Evolutionary conservation across 2,888 invertebrate species (phyloP).

Genomic region (Cancer borealis): DNA sequence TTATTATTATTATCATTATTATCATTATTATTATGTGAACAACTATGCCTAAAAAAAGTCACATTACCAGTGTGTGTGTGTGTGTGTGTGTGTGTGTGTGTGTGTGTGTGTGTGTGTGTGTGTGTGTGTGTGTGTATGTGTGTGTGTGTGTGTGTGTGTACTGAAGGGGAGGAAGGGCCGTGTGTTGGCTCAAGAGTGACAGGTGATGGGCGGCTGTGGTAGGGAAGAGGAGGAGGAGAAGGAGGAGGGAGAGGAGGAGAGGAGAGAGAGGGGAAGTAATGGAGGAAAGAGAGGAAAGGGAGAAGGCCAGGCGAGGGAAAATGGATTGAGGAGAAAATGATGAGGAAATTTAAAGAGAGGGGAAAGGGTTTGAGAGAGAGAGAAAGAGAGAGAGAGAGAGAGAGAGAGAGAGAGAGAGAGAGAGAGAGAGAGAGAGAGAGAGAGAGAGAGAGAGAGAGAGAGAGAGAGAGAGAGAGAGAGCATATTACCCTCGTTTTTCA

Average conservation of each 20-base stretch:
- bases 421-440: background rate
- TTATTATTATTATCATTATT: background rate
- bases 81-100: conserved; percentile 30
- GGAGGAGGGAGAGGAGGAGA: background rate
- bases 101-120: conserved; percentile 33
- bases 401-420: background rate
- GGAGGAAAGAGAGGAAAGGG: background rate
- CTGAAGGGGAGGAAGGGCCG: background rate
- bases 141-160: conserved; percentile 35
- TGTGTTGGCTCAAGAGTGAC: conserved; percentile 9
- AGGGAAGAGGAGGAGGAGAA: background rate
- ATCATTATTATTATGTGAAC: too few species aligned
- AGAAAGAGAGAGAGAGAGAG: conserved; percentile 22
- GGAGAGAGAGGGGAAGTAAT: background rate
- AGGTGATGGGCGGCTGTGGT: conserved; percentile 32
- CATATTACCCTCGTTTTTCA: background rate
- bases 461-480: background rate
- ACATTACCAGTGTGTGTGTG: background rate
- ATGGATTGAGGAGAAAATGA: background rate
- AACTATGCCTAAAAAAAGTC: background rate
- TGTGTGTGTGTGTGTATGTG: conserved; percentile 37
- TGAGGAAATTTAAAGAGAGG: background rate
- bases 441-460: background rate
- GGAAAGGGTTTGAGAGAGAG: background rate
- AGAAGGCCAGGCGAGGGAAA: background rate